Evolutionary conservation across 2,113 vertebrate species (phyloP), one percentile per base, ranked within the genome.

Genomic region (Junco hyemalis): DNA sequence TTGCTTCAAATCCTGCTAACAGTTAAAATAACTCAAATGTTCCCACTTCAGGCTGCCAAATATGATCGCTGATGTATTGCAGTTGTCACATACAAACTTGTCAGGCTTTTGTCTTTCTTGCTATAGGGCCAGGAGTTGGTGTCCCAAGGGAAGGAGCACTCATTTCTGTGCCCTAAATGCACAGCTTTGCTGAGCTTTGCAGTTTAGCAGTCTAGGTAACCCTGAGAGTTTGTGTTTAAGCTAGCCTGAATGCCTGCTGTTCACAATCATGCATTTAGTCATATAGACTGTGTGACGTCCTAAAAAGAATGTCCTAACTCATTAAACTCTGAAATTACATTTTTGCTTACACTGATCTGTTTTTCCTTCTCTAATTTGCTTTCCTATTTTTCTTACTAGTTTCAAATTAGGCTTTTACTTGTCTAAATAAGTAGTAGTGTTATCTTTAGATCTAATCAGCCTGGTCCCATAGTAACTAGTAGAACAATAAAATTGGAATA

Each of bases 191-290:
- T 87, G 76, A 76, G 35, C n/a, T 87, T 72, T 76, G 73, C 31
- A 81, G 21, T 78, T 83, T 82, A 82, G 15, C 48, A 77, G 56
- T 21, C 44, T 53, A 20, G 18, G 11, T 81, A 95, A 70, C 17
- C 28, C 22, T 8, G 8, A 54, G 56, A 86, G 6, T 14, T 87
- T 81, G 17, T 17, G 5, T 79, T 47, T 78, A 57, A 95, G 68
- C 18, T 6, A 56, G 18, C 13, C 57, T 81, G 16, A 50, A 38
- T 91, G 56, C 50, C 80, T 86, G 31, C 63, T 96, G 80, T 81
- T 78, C 96, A 81, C 51, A 92, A 65, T 95, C 51, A 84, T 35
- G 20, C n/a, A 85, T 94, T 94, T 96, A 80, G 50, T 48, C 72
- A 61, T 65, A 71, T 1, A 63, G 8, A 17, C 11, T 40, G 1